Evolutionary conservation across 2,113 vertebrate species (phyloP).

Genomic region (Sinocyclocheilus grahami): DNA sequence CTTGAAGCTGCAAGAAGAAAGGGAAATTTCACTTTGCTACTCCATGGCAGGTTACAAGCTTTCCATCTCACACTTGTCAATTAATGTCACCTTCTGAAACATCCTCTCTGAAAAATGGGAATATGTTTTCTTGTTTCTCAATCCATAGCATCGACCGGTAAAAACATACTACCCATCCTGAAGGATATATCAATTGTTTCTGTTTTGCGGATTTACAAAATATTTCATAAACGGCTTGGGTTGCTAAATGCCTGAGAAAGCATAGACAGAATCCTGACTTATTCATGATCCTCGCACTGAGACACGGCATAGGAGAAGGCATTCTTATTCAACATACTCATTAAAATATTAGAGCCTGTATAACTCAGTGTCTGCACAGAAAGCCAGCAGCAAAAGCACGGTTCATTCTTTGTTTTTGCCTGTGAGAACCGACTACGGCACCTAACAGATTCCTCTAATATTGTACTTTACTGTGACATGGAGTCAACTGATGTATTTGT

Average conservation of each 20-base stretch:
- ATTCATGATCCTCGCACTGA: neutral
- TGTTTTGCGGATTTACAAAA: neutral
- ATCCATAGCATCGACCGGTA: neutral
- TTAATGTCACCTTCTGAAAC: constrained; percentile 14
- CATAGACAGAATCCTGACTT: constrained; percentile 1
- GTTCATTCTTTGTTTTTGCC: neutral
- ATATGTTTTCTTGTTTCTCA: constrained; percentile 20
- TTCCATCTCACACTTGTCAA: constrained; percentile 27
- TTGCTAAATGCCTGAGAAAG: constrained; percentile 23
- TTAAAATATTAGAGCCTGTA: constrained; percentile 30
- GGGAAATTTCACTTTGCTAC: constrained; percentile 21
- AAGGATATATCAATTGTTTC: constrained; percentile 4
- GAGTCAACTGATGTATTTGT: neutral
- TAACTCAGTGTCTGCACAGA: constrained; percentile 17
- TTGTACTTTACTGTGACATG: neutral
- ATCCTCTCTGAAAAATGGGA: constrained; percentile 9
- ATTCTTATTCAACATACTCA: constrained; percentile 19
- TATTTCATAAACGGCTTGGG: constrained; percentile 12
- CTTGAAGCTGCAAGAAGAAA: neutral
- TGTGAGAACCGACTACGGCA: neutral
- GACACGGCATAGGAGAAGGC: neutral
- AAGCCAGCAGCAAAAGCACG: neutral
- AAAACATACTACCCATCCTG: too few relatives aligned
- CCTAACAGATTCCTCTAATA: constrained; percentile 5
- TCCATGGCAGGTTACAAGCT: constrained; percentile 15